Evolutionary conservation across 2,113 vertebrate genomes (phyloP), one percentile per base, ranked within the genome.

Genomic region (Emberiza fucata): DNA sequence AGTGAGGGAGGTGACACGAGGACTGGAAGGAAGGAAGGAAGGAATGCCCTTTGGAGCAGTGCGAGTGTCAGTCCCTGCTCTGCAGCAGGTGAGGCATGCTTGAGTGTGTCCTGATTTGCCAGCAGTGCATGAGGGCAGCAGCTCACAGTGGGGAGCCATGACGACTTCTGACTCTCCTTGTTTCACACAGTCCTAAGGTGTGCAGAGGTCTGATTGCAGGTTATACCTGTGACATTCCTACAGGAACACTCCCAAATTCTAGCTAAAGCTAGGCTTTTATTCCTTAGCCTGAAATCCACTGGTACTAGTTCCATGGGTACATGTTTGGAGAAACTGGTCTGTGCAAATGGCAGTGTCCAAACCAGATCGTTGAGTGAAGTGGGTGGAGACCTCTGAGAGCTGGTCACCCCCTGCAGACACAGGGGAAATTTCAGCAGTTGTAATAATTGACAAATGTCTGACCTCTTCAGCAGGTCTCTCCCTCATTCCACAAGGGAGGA

Each of bases 101-200:
- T 33, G n/a, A 47, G 0, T 29, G 3, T 20, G 39, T 33, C 35
- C 81, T 63, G 39, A 5, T 59, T 23, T 47, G 9, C 45, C 88
- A 90, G 75, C 59, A 35, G 0, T 7, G 24, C 13, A 0, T 15
- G 3, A 9, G n/a, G 40, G 71, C 48, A 60, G 48, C 19, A 81
- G 45, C 27, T 40, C 50, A 39, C 40, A 25, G 48, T 6, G 19
- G 35, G 21, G 51, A 79, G 60, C 0, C 0, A 21, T 24, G 51
- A 16, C 1, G 2, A 8, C 63, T 80, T 35, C 63, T 33, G 33
- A 14, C 18, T 82, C 0, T 0, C 29, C 40, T 60, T 33, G 15
- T 47, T 80, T 61, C 18, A 61, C 66, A 8, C 47, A 77, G 31
- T 57, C 45, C 63, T 65, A 0, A 33, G 31, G 10, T 3, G 12